phyloP scores from a whole-genome alignment of 2,797 vertebrate species.

The Halcyon leucocephala region DNA sequence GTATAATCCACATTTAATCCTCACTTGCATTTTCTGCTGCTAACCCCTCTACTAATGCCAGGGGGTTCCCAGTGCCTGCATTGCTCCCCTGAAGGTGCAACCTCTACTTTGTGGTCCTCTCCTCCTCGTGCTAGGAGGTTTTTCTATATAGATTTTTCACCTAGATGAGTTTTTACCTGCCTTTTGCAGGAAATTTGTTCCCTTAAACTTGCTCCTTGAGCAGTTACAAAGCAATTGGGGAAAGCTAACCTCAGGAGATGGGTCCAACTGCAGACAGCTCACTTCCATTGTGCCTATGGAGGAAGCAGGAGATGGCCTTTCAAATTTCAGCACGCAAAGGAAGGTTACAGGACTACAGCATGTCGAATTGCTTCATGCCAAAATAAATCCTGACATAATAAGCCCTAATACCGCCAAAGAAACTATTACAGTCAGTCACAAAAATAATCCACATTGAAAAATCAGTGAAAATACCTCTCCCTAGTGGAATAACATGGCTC shows the following conservation, averaged over 20 bases:
- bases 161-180: neutral
- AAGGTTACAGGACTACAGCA: neutral
- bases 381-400: constrained; percentile 73
- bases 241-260: neutral
- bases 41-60: neutral
- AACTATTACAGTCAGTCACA: constrained; percentile 63
- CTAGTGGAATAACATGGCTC: constrained; percentile 17
- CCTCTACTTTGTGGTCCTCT: neutral
- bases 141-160: neutral
- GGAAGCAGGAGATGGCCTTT: neutral
- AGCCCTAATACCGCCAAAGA: constrained; percentile 53
- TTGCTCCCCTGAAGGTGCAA: neutral
- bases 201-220: neutral
- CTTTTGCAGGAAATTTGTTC: neutral
- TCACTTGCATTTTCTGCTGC: constrained; percentile 12
- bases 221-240: rapidly evolving
- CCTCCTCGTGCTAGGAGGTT: neutral
- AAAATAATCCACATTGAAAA: constrained; percentile 59
- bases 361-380: neutral
- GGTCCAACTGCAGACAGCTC: neutral
- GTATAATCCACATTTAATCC: constrained; percentile 34
- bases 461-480: constrained; percentile 38
- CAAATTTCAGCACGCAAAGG: neutral
- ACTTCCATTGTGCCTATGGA: neutral
- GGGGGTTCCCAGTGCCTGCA: neutral